Base-by-base conservation (phyloP, 2,113 vertebrate genomes). In the Romanogobio albipinnatus region DNA sequence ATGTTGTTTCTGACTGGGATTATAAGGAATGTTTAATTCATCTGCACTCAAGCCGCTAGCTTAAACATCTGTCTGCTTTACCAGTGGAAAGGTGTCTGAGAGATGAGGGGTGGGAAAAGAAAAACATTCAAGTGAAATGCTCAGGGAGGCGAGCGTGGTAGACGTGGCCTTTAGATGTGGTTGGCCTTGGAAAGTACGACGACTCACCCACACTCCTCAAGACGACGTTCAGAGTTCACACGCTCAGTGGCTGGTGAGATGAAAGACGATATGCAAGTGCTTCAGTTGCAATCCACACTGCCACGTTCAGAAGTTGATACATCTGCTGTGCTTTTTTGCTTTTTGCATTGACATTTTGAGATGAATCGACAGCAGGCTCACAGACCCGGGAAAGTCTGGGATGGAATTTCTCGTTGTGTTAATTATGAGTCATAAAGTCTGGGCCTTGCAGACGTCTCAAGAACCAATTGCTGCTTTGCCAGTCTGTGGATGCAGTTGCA, bases 381-480 rank as follows among this genome's bases (percentile, higher is more conserved):
- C 24, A 53, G 51, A 53, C 59, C 62, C 3, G 61, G 58, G 56
- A 80, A 75, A 82, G 11, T 61, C 76, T 79, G 56, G 49, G 14
- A 75, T 87, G 86, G 88, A 85, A 85, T 88, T 86, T 88, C 33
- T 84, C 4, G 15, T 43, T 5, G 9, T 64, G 36, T 36, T 78
- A 22, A 9, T 74, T 86, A 85, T 89, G 88, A 89, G 79, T 89
- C 86, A 89, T 43, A 82, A 86, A 86, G 53, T 47, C 59, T 66
- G 77, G 59, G 9, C 68, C 33, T 47, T 75, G 45, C 61, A 77
- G 68, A 76, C 61, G 36, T 62, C 49, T 49, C 59, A 47, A 15
- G 71, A 58, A 62, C 45, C 51, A 22, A 75, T n/a, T 58, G n/a
- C 29, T 64, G 33, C 49, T 71, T 19, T 61, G 33, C 49, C 24